These are phyloP conservation scores for Ophthalmolycus amberensis DNA, from an alignment of 2,113 vertebrate genomes.

Conservation along the genomic window DNA sequence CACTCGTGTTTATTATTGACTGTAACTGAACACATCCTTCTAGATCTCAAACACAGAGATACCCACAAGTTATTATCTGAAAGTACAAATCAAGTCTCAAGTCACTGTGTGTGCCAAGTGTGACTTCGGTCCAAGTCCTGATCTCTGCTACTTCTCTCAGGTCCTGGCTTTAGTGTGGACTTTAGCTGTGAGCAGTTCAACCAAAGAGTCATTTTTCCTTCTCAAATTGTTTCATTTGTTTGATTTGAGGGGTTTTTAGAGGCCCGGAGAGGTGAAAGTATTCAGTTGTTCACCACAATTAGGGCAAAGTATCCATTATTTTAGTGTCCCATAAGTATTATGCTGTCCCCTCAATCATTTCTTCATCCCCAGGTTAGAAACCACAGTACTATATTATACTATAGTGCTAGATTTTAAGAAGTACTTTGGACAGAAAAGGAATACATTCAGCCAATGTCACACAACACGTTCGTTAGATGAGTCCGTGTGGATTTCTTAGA, in stretches of 20 bases:
- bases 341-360: background rate
- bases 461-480: background rate
- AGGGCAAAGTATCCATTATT: background rate
- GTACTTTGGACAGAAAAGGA: background rate
- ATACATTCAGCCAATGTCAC: background rate
- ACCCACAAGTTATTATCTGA: background rate
- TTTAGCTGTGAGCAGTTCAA: background rate
- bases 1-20: too few relatives aligned
- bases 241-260: background rate
- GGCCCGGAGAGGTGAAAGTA: background rate
- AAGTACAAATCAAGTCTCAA: too few relatives aligned
- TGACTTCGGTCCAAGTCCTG: background rate
- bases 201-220: background rate
- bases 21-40: background rate
- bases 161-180: background rate
- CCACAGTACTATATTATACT: background rate
- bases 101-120: background rate
- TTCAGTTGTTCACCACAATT: background rate
- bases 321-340: background rate
- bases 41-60: background rate
- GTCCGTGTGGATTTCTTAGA: constrained; percentile 16
- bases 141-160: background rate
- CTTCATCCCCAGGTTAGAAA: background rate
- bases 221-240: background rate
- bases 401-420: background rate